Percentiles rank a stretch among this genome's conserved stretches.
Evolutionary conservation across 2,113 vertebrate species (phyloP).

Genomic region (Gobius niger): DNA sequence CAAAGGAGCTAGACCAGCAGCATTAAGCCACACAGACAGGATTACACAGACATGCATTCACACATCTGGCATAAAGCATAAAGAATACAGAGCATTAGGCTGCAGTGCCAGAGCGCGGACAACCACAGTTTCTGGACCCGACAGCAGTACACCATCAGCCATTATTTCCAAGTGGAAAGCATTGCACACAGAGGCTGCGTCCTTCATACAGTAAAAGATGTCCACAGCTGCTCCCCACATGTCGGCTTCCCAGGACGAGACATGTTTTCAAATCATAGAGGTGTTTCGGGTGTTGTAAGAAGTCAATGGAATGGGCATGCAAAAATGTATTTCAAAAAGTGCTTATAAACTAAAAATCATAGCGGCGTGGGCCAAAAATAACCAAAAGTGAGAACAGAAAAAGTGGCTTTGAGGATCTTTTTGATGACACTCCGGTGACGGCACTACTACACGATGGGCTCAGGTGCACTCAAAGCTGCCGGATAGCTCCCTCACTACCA

Average conservation of each 20-base stretch:
- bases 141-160: conserved; percentile 4
- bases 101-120: neutral
- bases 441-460: conserved; percentile 71
- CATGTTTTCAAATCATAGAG: conserved; percentile 47
- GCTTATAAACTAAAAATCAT: conserved; percentile 64
- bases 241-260: conserved; percentile 45
- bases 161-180: conserved; percentile 2
- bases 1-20: conserved; percentile 18
- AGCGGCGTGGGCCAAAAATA: conserved; percentile 74
- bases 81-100: neutral
- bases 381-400: conserved; percentile 80
- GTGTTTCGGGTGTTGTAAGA: conserved; percentile 66
- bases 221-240: conserved; percentile 58
- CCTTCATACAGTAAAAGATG: conserved; percentile 22
- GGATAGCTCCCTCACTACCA: conserved; percentile 59
- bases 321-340: conserved; percentile 50
- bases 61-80: conserved; percentile 19
- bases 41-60: conserved; percentile 38
- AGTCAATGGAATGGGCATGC: conserved; percentile 86
- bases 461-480: conserved; percentile 86
- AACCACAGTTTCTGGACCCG: neutral
- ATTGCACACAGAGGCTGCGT: conserved; percentile 15
- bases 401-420: conserved; percentile 64
- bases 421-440: conserved; percentile 79
- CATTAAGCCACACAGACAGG: conserved; percentile 40